Evolutionary conservation across 2,797 vertebrate species (phyloP).

Genomic region (Aplochiton taeniatus): DNA sequence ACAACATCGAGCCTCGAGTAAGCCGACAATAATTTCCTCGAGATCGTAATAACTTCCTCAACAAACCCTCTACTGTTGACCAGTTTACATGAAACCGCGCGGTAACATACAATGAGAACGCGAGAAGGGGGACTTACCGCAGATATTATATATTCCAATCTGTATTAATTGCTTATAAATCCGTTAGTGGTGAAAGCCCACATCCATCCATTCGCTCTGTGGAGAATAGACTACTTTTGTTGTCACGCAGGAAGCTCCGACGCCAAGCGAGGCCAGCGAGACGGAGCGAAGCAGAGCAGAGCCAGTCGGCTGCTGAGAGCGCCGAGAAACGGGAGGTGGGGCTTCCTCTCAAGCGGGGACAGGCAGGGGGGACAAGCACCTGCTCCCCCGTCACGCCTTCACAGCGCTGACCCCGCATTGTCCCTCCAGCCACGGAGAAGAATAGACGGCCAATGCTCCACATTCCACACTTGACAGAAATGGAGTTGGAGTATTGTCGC

Average conservation of each 20-base stretch:
- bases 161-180: slow-evolving; percentile 48
- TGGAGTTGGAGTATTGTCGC: slow-evolving; percentile 1
- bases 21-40: slow-evolving; percentile 55
- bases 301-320: slow-evolving; percentile 15
- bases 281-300: slow-evolving; percentile 43
- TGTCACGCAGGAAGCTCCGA: slow-evolving; percentile 71
- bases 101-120: slow-evolving; percentile 22
- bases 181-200: slow-evolving; percentile 51
- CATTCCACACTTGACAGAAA: slow-evolving; percentile 26
- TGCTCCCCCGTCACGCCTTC: slow-evolving; percentile 73
- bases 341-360: slow-evolving; percentile 10
- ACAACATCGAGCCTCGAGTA: slow-evolving; percentile 1
- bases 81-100: slow-evolving; percentile 23
- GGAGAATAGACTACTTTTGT: slow-evolving; percentile 70
- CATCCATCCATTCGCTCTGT: slow-evolving; percentile 66
- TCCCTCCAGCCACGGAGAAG: slow-evolving; percentile 49
- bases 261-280: slow-evolving; percentile 67
- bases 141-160: slow-evolving; percentile 67
- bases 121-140: slow-evolving; percentile 70
- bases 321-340: slow-evolving; percentile 47
- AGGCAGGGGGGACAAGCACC: slow-evolving; percentile 66
- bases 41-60: slow-evolving; percentile 68
- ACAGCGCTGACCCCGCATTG: slow-evolving; percentile 61
- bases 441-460: slow-evolving; percentile 42
- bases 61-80: slow-evolving; percentile 49